Base-by-base conservation (phyloP, 2,797 vertebrate genomes). In the Ctenopoma kingsleyae region DNA sequence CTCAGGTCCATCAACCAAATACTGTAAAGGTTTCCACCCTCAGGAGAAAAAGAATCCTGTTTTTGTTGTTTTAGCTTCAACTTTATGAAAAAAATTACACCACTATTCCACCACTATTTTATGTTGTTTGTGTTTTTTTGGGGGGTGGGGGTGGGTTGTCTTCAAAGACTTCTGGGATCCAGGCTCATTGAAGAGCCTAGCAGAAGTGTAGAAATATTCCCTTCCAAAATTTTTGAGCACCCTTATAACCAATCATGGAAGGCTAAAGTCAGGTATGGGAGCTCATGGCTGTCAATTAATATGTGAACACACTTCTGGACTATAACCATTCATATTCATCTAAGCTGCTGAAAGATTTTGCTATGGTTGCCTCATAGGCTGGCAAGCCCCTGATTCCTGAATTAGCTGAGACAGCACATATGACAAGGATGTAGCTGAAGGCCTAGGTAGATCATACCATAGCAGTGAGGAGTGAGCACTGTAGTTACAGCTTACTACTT, bases 401-500 rank as follows among this genome's bases (percentile, higher is more conserved):
- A 46, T 46, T 46, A 20, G 44, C n/a, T 20, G 44, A 46, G n/a
- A 46, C 44, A 46, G n/a, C 8, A 9, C 8, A n/a, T 15, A n/a
- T n/a, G 41, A 2, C 6, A n/a, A 44, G 41, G 17, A n/a, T n/a
- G 17, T n/a, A 3, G 17, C 17, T 44, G 41, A 6, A 16, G 35
- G 35, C 9, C 35, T 30, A 6, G 27, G 35, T 15, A 3, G 8
- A 20, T n/a, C n/a, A 10, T 19, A 46, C 4, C 8, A 1, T 20
- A 20, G 4, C 41, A 44, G 40, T 15, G 13, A 43, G 40, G 16
- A 1, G 15, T 15, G 38, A 16, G 17, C 16, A 44, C n/a, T 44
- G 8, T 19, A 3, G 17, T 7, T 20, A 1, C 68, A 76, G 43
- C 49, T 38, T 53, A 68, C 40, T 48, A 67, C 58, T 66, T 71